Percentiles rank a stretch among this genome's conserved stretches.
These are phyloP conservation scores for Griposia aprilina DNA, from an alignment of 2,888 invertebrate genomes.

Conservation along the genomic window DNA sequence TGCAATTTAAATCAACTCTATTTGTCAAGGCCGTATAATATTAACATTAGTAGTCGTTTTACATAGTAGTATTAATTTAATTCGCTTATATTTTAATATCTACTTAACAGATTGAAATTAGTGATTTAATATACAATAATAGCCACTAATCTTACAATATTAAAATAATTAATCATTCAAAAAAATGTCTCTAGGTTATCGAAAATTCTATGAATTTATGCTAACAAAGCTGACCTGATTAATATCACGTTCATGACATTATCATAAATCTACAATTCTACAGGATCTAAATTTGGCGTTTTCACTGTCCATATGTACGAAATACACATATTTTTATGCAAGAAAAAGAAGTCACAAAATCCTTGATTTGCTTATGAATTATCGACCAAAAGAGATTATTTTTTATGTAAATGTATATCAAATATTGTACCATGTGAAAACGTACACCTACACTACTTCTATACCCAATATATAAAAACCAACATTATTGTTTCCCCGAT, in stretches of 20 bases:
- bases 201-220: constrained; percentile 1
- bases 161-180: background rate
- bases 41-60: constrained; percentile 55
- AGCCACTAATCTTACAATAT: background rate
- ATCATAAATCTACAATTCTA: background rate
- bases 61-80: constrained; percentile 16
- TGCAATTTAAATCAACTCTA: constrained; percentile 72
- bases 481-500: no score
- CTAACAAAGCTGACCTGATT: constrained; percentile 14
- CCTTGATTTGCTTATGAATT: background rate
- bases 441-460: background rate
- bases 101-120: background rate
- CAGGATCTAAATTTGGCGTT: background rate
- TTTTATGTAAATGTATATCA: background rate
- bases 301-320: background rate
- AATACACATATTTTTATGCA: background rate
- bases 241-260: background rate
- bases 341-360: no score
- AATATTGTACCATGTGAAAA: background rate
- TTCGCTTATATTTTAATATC: background rate
- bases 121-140: constrained; percentile 2
- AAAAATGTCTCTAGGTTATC: background rate
- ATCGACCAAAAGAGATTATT: no score
- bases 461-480: background rate
- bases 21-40: constrained; percentile 74